Evolutionary conservation across 2,888 invertebrate species (phyloP).

Genomic region (Drosophila melanocephala): DNA sequence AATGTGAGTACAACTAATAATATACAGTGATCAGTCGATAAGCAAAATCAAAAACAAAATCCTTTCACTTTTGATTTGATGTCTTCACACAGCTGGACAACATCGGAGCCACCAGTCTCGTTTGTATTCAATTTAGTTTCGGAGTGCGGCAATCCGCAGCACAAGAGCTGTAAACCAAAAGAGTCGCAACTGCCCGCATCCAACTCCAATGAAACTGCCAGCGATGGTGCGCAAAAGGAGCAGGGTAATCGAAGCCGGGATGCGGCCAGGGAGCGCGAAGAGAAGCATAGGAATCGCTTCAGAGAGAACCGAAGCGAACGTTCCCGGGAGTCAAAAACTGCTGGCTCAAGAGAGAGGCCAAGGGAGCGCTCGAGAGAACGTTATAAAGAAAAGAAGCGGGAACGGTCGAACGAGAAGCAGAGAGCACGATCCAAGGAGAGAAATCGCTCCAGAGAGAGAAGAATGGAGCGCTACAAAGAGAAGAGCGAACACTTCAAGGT

Average conservation of each 20-base stretch:
- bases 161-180: conserved; percentile 49
- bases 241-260: conserved; percentile 5
- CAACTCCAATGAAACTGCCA: conserved; percentile 21
- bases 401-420: conserved; percentile 21
- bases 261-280: not conserved
- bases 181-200: not conserved
- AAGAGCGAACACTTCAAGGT: conserved; percentile 16
- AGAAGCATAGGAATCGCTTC: conserved; percentile 12
- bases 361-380: conserved; percentile 9
- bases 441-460: conserved; percentile 24
- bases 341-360: conserved; percentile 13
- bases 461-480: conserved; percentile 5
- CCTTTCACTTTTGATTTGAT: not conserved
- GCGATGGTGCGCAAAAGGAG: conserved; percentile 13
- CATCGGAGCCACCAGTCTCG: conserved; percentile 45
- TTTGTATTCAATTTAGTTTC: conserved; percentile 53
- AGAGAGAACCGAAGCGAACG: conserved; percentile 21
- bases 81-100: conserved; percentile 54
- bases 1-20: conserved; percentile 39
- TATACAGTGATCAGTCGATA: not conserved
- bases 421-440: conserved; percentile 9
- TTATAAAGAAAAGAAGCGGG: conserved; percentile 6
- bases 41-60: not conserved
- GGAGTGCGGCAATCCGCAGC: conserved; percentile 53
- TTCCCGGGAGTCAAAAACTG: conserved; percentile 19